These are phyloP conservation scores for Microplitis manilae DNA, from an alignment of 2,888 invertebrate species.

Conservation along the genomic window DNA sequence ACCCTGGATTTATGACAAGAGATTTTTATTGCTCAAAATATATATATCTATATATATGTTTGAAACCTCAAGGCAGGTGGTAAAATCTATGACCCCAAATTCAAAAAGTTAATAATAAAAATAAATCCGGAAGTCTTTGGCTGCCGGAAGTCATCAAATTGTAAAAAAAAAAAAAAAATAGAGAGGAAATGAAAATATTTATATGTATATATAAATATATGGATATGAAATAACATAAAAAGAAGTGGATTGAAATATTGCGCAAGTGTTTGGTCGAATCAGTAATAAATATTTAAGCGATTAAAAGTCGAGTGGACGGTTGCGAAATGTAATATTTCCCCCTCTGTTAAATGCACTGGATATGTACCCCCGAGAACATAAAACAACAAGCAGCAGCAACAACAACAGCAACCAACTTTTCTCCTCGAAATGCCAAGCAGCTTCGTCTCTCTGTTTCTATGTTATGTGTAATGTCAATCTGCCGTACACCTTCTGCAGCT, in stretches of 20 bases:
- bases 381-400: background rate
- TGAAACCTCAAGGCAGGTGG: no score
- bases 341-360: conserved; percentile 19
- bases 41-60: no score
- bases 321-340: conserved; percentile 37
- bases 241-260: conserved; percentile 6
- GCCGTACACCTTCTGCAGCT: background rate
- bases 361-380: conserved; percentile 15
- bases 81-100: no score
- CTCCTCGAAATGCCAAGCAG: conserved; percentile 37
- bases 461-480: conserved; percentile 2
- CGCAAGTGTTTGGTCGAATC: conserved; percentile 22
- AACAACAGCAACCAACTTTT: background rate
- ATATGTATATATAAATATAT: background rate
- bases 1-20: background rate
- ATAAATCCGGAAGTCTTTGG: no score
- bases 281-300: conserved; percentile 36
- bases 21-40: no score
- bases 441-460: conserved; percentile 18
- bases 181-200: no score
- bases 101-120: no score
- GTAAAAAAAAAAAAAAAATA: no score
- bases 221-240: background rate
- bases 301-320: conserved; percentile 31
- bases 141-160: no score